Conservation (phyloP, 2,113 vertebrate species). For the Mesoclemmys tuberculata region DNA sequence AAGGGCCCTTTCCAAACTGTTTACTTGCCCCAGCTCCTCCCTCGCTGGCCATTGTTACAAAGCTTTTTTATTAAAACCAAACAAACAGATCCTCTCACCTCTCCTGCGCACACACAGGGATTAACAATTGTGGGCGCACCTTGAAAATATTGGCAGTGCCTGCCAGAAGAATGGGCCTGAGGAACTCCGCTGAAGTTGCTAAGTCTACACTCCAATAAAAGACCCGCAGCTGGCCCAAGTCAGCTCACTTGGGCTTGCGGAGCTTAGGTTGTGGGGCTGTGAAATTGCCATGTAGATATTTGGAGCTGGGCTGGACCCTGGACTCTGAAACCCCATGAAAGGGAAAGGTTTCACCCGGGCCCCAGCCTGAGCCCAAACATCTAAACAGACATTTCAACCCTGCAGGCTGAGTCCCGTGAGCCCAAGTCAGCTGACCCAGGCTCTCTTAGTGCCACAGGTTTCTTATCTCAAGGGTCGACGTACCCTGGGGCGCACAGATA, state of each 20-base stretch:
- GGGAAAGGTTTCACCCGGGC: neutral
- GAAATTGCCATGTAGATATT: neutral
- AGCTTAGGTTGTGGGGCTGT: neutral
- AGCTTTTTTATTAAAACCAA: neutral
- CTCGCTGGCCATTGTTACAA: constrained; percentile 41
- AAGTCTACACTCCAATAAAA: neutral
- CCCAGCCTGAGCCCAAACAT: neutral
- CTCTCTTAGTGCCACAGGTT: neutral
- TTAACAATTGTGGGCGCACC: neutral
- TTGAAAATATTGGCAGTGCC: neutral
- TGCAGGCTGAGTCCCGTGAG: neutral
- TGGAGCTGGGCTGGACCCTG: neutral
- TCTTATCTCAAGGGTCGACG: neutral
- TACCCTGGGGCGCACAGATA: neutral
- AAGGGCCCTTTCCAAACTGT: constrained; percentile 23
- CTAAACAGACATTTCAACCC: neutral
- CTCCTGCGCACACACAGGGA: neutral
- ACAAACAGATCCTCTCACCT: constrained; percentile 24
- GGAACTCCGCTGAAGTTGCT: neutral
- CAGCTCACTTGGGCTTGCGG: neutral
- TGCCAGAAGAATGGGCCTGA: neutral
- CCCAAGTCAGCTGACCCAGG: neutral
- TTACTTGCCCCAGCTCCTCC: constrained; percentile 46
- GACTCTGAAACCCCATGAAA: neutral
- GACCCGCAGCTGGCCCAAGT: neutral